Percentiles rank a stretch among this genome's conserved stretches.
phyloP scores from a whole-genome alignment of 2,888 invertebrate species.

The Heliconius ismenius region DNA sequence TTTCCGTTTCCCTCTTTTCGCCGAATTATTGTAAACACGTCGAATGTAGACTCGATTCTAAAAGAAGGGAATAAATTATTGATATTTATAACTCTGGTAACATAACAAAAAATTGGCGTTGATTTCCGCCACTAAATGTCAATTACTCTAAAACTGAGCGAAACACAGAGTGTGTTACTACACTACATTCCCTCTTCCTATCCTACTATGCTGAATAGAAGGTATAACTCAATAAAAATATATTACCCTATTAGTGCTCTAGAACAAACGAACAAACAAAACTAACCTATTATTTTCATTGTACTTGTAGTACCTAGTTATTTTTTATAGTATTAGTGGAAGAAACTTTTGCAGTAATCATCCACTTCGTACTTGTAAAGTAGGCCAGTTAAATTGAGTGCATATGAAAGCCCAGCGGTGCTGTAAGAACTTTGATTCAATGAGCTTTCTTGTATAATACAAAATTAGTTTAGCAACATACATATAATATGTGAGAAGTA shows the following conservation, averaged over 20 bases:
- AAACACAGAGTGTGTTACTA: too few species aligned
- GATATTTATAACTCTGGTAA: background rate
- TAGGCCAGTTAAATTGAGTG: conserved; percentile 2
- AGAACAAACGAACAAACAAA: background rate
- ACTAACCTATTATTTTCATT: background rate
- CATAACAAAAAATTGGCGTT: background rate
- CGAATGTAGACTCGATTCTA: too few species aligned
- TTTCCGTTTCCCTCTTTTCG: too few species aligned
- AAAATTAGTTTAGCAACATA: background rate
- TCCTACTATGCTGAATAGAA: background rate
- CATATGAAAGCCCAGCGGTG: background rate
- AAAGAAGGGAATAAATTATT: too few species aligned
- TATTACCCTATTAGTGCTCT: background rate
- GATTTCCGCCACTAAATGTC: background rate
- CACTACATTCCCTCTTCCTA: background rate
- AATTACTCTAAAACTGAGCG: background rate
- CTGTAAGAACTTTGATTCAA: conserved; percentile 5
- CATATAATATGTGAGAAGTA: background rate
- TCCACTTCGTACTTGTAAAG: background rate
- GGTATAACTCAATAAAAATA: background rate
- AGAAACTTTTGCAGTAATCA: background rate
- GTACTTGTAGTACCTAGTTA: background rate
- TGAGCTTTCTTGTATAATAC: background rate
- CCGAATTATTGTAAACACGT: too few species aligned
- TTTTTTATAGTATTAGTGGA: background rate